Conservation (phyloP, 2,797 vertebrate species). For the Acanthiza pusilla region DNA sequence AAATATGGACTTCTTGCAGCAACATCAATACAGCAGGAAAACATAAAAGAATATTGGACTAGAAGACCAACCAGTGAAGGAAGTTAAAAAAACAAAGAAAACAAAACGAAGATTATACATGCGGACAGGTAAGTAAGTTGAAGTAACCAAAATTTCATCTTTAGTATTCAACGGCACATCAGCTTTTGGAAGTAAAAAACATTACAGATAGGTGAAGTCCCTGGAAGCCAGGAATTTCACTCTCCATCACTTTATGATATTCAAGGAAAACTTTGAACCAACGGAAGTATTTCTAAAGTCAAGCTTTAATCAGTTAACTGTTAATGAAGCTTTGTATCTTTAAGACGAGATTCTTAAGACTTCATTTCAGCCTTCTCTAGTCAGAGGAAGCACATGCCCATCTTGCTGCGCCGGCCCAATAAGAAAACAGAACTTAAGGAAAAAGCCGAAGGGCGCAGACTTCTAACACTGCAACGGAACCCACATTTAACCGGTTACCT, state of each 20-base stretch:
- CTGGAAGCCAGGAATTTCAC: neutral
- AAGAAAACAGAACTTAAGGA: neutral
- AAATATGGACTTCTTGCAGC: neutral
- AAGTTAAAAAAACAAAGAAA: no score
- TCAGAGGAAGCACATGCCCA: neutral
- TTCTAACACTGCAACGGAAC: neutral
- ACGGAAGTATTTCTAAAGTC: neutral
- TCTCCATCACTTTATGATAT: neutral
- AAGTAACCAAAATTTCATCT: neutral
- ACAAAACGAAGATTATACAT: neutral
- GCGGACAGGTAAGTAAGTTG: accelerated
- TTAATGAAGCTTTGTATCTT: neutral
- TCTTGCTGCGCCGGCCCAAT: accelerated
- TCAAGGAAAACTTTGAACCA: neutral
- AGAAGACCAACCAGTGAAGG: accelerated
- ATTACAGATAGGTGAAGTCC: neutral
- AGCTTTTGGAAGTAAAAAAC: neutral
- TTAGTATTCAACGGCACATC: neutral
- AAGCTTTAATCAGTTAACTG: neutral
- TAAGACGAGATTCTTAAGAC: neutral
- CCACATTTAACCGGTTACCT: neutral
- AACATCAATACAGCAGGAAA: neutral
- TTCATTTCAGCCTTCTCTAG: neutral
- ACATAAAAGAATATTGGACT: neutral
- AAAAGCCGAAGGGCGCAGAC: accelerated